Evolutionary conservation across 2,888 invertebrate species (phyloP), one percentile per base, ranked within the genome.

Genomic region (Campoplex capitator): DNA sequence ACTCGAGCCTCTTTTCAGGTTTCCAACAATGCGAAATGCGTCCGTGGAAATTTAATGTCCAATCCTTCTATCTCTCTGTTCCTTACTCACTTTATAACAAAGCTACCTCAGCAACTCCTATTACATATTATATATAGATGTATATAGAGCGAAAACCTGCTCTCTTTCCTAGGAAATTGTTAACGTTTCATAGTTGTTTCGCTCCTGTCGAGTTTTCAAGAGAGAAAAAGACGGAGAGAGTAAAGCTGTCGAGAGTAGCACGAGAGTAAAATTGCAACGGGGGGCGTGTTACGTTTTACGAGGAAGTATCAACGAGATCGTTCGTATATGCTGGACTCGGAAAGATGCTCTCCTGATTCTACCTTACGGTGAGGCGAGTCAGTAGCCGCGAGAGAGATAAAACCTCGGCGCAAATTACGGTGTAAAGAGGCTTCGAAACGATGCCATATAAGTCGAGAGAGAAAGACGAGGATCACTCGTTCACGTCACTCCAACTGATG

Each of bases 371-470:
- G 56, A 35, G 23, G 54, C 28, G 67, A 82, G 65, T 45, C 74
- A 75, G 54, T 74, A 54, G 74, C 74, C 35, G 45, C 42, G 65
- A 51, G 54, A 48, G 42, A 54, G 68, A 70, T 78, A 54, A 65
- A 86, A 83, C 83, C 80, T 83, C 83, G 80, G 83, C 38, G 86
- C 80, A 80, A 86, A 86, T 86, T 86, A 86, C 80, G 68, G 82
- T n/a, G 83, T 80, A 83, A 83, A 83, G 80, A 83, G 80, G 80
- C 86, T 58, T 56, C 65, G 67, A 83, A 75, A 81, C 86, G 86
- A 80, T 56, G 67, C 86, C 83, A 81, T 86, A 86, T 86, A 86
- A 80, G 86, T 76, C 80, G 76, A 62, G 78, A 68, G 51, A 82
- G 71, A 67, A 54, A 68, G 67, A 68, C 70, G 79, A 80, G 83